Evolutionary conservation across 2,888 invertebrate genomes (phyloP).

Genomic region (Pyrgus malvae): DNA sequence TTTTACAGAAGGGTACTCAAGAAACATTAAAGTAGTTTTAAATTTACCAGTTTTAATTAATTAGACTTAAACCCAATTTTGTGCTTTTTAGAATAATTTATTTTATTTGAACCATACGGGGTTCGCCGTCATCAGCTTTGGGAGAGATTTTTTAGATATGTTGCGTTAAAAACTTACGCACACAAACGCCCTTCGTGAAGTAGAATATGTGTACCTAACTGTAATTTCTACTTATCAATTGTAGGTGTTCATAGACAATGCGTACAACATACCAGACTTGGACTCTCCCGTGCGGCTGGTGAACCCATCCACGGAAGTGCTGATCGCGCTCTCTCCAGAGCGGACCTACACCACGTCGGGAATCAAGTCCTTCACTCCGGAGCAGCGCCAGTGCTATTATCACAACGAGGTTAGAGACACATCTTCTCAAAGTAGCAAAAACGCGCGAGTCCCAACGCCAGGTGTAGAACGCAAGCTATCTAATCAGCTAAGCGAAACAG

Average conservation of each 20-base stretch:
- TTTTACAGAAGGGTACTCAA: too few relatives aligned
- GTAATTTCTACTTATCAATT: background rate
- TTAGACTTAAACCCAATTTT: too few relatives aligned
- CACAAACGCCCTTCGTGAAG: background rate
- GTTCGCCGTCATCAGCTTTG: too few relatives aligned
- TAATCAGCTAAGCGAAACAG: too few relatives aligned
- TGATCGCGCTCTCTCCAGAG: constrained; percentile 84
- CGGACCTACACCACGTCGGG: constrained; percentile 83
- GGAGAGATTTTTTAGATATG: too few relatives aligned
- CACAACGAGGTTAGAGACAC: constrained; percentile 69
- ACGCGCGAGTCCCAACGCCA: too few relatives aligned
- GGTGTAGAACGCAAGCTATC: too few relatives aligned
- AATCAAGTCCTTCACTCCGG: constrained; percentile 69
- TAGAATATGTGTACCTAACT: background rate
- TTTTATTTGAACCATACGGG: too few relatives aligned
- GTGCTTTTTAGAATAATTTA: too few relatives aligned
- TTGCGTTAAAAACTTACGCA: too few relatives aligned
- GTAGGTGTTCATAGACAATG: constrained; percentile 84
- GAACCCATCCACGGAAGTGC: constrained; percentile 79
- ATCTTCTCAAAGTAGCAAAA: background rate
- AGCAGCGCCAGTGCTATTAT: constrained; percentile 82
- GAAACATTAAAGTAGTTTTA: too few relatives aligned
- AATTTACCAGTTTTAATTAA: too few relatives aligned
- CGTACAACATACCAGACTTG: constrained; percentile 84
- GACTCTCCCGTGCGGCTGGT: constrained; percentile 83